Conservation (phyloP, 2,797 vertebrate species). For the Esox lucius region DNA sequence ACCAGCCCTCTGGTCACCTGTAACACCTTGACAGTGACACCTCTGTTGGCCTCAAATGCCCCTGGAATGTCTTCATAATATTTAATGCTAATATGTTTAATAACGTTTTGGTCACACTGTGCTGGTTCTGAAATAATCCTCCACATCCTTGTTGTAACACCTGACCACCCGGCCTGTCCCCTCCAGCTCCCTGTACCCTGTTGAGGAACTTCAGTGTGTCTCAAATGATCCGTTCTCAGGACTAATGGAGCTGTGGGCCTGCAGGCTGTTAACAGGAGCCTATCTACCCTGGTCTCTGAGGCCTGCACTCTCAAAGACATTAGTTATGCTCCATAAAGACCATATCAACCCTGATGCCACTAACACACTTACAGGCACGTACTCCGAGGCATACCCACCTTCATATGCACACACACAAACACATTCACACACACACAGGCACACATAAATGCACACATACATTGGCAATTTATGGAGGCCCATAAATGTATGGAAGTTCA, state of each 20-base stretch:
- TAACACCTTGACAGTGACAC: too few species aligned
- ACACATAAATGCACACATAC: not conserved
- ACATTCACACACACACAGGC: constrained; percentile 4
- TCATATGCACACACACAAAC: constrained; percentile 9
- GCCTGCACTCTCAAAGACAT: constrained; percentile 67
- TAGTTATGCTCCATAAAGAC: constrained; percentile 82
- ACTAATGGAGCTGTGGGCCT: constrained; percentile 80
- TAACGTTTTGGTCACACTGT: not conserved
- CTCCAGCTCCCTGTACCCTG: constrained; percentile 62
- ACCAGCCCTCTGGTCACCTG: too few species aligned
- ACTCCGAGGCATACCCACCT: constrained; percentile 7
- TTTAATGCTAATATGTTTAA: too few species aligned
- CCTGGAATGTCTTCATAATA: too few species aligned
- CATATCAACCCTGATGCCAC: constrained; percentile 62
- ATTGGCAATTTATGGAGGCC: not conserved
- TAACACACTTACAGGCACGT: not conserved
- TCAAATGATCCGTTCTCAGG: constrained; percentile 80
- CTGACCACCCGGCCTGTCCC: not conserved
- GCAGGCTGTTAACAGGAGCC: constrained; percentile 73
- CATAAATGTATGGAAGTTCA: not conserved
- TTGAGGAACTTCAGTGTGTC: constrained; percentile 78
- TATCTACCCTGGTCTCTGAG: constrained; percentile 46
- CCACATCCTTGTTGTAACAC: not conserved
- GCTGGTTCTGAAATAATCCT: not conserved
- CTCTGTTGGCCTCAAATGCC: too few species aligned